Evolutionary conservation across 2,888 invertebrate species (phyloP), one percentile per base, ranked within the genome.

Genomic region (Leptopilina drosophilae): DNA sequence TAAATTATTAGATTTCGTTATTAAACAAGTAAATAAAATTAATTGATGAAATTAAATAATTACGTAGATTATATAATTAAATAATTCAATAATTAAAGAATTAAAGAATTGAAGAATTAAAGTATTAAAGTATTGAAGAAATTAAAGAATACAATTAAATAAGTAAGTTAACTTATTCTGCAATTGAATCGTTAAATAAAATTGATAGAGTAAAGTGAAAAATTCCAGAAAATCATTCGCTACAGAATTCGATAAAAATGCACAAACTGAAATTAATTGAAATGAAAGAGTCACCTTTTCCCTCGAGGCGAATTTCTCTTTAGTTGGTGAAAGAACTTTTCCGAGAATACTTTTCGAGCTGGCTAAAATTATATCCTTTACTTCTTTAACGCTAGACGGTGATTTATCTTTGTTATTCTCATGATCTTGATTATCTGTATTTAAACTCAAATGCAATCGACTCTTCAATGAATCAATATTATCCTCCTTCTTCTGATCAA

Each of bases 251-350:
- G 15, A 62, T 8, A 8, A 64, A 64, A 15, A 6, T 11, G 26
- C 11, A 67, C 20, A 12, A 75, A 40, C 20, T 75, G 69, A 66
- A 66, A 77, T 64, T 5, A 1, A 76, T 77, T 2, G 33, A 65
- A 77, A 40, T 64, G 26, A 4, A 64, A 12, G 9, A 64, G 33
- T 73, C 26, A 92, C 92, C 89, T 92, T 92, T 84, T 92, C 93
- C 88, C 90, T 92, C 78, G 87, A 87, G 79, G 88, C 89, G 80
- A 93, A 93, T 89, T 95, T 95, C 85, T 96, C 96, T 90, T 94
- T 95, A 0, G 95, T 94, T 0, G 96, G 96, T 0, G 96, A 96
- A 49, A 96, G 92, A 87, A 96, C 95, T 92, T 96, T 96, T 76
- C 94, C 96, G 83, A 96, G 92, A 86, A 96, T 93, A 89, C 93